phyloP scores from a whole-genome alignment of 1,140 invertebrate species.

The Lepidurus packardi region DNA sequence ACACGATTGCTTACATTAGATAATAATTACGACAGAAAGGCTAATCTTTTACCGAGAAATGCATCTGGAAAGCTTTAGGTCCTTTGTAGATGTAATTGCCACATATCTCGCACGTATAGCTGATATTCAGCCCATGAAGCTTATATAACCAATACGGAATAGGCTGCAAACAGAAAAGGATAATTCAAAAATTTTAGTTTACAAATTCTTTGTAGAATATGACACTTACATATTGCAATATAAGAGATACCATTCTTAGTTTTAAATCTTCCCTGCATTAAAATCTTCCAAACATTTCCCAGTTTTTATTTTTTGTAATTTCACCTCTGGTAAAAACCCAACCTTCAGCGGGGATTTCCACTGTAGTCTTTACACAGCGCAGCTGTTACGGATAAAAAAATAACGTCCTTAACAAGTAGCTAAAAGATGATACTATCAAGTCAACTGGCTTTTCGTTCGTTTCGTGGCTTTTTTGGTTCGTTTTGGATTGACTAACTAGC shows the following conservation, averaged over 20 bases:
- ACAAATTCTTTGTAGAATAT: background rate
- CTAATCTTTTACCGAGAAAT: constrained; percentile 76
- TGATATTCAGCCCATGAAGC: constrained; percentile 96
- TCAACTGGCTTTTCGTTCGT: too few species aligned
- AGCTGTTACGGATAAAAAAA: too few species aligned
- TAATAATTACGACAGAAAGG: constrained; percentile 16
- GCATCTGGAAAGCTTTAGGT: constrained; percentile 98
- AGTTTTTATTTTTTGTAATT: too few species aligned
- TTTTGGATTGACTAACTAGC: too few species aligned
- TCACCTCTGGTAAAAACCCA: too few species aligned
- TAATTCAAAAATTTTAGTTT: constrained; percentile 29
- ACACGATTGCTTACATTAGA: constrained; percentile 26
- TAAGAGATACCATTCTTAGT: background rate
- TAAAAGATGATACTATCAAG: too few species aligned
- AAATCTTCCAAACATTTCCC: too few species aligned
- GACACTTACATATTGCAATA: background rate
- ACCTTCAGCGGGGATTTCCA: too few species aligned
- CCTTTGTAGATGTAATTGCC: constrained; percentile 99
- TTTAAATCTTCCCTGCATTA: too few species aligned
- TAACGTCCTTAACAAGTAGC: too few species aligned
- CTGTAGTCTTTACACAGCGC: too few species aligned
- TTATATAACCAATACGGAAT: constrained; percentile 99
- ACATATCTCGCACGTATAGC: constrained; percentile 98
- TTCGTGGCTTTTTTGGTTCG: too few species aligned
- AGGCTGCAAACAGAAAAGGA: constrained; percentile 54